These are phyloP conservation scores for Cordilura impudica DNA, from an alignment of 2,888 invertebrate species.

Conservation along the genomic window DNA sequence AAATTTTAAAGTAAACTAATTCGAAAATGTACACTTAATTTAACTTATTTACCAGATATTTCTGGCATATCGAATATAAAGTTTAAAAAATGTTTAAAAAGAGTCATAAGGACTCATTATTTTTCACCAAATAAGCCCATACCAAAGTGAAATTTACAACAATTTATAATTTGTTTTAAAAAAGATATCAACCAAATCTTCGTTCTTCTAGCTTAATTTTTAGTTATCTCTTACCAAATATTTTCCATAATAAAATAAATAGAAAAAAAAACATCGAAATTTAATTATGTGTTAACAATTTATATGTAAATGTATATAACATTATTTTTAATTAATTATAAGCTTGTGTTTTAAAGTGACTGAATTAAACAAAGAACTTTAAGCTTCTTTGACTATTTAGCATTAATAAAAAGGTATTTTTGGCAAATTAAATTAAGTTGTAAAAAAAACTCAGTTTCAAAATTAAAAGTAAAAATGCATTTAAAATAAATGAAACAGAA, in stretches of 20 bases:
- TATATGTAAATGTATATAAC: conserved; percentile 42
- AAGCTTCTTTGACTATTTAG: conserved; percentile 51
- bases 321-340: conserved; percentile 53
- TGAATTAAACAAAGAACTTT: conserved; percentile 40
- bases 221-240: too few relatives aligned
- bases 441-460: conserved; percentile 39
- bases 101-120: too few relatives aligned
- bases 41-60: too few relatives aligned
- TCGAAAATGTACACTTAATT: too few relatives aligned
- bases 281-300: conserved; percentile 52
- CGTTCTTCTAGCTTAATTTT: too few relatives aligned
- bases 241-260: conserved; percentile 11
- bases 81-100: too few relatives aligned
- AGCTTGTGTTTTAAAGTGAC: conserved; percentile 55
- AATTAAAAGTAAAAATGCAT: conserved; percentile 54
- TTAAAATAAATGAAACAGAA: conserved; percentile 21
- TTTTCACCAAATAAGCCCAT: too few relatives aligned
- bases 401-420: conserved; percentile 56
- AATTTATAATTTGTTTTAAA: too few relatives aligned
- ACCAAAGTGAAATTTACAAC: too few relatives aligned
- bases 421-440: conserved; percentile 54
- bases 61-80: too few relatives aligned
- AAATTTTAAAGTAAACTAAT: too few relatives aligned
- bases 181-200: too few relatives aligned
- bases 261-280: conserved; percentile 49